These are phyloP conservation scores for Notothenia coriiceps DNA, from an alignment of 2,113 vertebrate genomes.

Conservation along the genomic window DNA sequence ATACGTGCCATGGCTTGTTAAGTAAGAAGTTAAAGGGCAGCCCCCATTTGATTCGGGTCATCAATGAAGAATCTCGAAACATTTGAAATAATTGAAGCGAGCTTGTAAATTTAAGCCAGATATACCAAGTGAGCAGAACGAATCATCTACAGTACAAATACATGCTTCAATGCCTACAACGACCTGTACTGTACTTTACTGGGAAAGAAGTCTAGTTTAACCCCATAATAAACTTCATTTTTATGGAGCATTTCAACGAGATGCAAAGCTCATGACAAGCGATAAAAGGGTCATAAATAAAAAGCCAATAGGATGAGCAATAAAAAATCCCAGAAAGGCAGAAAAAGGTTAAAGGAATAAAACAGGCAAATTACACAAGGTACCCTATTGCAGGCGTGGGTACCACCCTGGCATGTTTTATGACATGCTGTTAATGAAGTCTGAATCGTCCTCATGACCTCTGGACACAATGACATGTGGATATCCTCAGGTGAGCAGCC, in stretches of 20 bases:
- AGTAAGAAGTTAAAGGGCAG: slow-evolving; percentile 50
- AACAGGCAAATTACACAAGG: slow-evolving; percentile 45
- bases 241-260: slow-evolving; percentile 58
- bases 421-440: slow-evolving; percentile 73
- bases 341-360: slow-evolving; percentile 50
- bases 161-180: slow-evolving; percentile 31
- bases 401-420: slow-evolving; percentile 57
- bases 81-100: slow-evolving; percentile 34
- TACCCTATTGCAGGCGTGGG: slow-evolving; percentile 40
- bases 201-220: slow-evolving; percentile 43
- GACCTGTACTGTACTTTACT: not conserved
- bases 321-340: slow-evolving; percentile 46
- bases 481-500: slow-evolving; percentile 70
- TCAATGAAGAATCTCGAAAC: slow-evolving; percentile 39
- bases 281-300: slow-evolving; percentile 69
- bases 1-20: slow-evolving; percentile 60
- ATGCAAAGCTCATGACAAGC: slow-evolving; percentile 62
- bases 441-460: slow-evolving; percentile 73
- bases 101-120: slow-evolving; percentile 32
- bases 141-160: slow-evolving; percentile 43
- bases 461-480: slow-evolving; percentile 62
- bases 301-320: slow-evolving; percentile 45
- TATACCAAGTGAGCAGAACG: slow-evolving; percentile 39
- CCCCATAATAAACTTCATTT: slow-evolving; percentile 60
- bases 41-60: slow-evolving; percentile 48